Percentiles rank a stretch among this genome's conserved stretches.
These are phyloP conservation scores for Procambarus clarkii DNA, from an alignment of 1,140 invertebrate species.

Conservation along the genomic window DNA sequence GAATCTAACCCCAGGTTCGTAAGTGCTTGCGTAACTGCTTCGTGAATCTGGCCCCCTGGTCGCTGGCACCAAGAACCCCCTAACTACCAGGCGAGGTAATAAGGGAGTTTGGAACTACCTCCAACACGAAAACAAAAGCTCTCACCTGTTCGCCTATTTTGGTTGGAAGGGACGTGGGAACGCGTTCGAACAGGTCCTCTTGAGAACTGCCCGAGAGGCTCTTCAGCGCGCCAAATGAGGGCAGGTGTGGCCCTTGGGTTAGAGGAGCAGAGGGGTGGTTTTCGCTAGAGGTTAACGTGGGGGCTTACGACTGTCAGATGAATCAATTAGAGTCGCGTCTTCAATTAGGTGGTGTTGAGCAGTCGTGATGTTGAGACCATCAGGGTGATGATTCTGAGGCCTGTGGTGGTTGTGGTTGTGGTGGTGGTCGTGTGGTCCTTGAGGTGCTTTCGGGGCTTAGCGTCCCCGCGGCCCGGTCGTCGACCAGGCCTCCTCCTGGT, in stretches of 20 bases:
- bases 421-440: too few species aligned
- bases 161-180: neutral
- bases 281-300: neutral
- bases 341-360: neutral
- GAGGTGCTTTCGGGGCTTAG: too few species aligned
- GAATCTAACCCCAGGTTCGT: too few species aligned
- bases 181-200: neutral
- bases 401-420: too few species aligned
- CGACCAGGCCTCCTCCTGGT: too few species aligned
- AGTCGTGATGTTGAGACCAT: neutral
- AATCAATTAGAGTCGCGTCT: conserved; percentile 6
- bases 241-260: neutral
- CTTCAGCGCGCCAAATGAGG: neutral
- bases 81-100: neutral
- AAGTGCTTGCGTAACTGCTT: too few species aligned
- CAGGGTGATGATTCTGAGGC: too few species aligned
- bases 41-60: too few species aligned
- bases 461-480: too few species aligned
- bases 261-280: neutral
- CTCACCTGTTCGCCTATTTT: neutral
- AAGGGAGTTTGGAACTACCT: neutral
- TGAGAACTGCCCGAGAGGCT: neutral
- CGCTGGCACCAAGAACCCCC: neutral
- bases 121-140: neutral
- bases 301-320: neutral